phyloP scores from a whole-genome alignment of 2,113 vertebrate genomes.

The Chaetodon trifascialis region DNA sequence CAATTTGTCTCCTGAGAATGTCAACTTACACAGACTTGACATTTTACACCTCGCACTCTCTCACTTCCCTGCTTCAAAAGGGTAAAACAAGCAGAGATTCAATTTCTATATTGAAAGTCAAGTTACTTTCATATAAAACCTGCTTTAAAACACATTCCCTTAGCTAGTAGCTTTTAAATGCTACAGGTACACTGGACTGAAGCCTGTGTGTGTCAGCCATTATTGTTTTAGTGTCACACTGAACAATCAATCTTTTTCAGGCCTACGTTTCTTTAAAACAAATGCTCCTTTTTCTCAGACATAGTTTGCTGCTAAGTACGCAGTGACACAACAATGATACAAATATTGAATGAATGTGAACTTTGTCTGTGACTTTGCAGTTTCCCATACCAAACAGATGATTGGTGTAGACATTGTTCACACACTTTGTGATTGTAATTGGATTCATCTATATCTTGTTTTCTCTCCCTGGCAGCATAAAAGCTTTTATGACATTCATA shows the following conservation, averaged over 20 bases:
- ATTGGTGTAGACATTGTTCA: constrained; percentile 18
- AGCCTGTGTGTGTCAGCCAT: constrained; percentile 1
- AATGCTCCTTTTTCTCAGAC: neutral
- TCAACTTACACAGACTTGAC: constrained; percentile 78
- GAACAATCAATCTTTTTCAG: neutral
- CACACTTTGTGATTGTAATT: constrained; percentile 47
- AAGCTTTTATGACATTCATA: constrained; percentile 60
- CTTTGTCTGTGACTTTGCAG: neutral
- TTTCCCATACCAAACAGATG: constrained; percentile 25
- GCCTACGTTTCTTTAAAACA: neutral
- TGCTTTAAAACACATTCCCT: constrained; percentile 48
- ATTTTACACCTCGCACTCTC: constrained; percentile 65
- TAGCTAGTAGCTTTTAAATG: constrained; percentile 21
- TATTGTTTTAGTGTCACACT: neutral
- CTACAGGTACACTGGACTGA: neutral
- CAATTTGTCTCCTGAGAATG: constrained; percentile 79
- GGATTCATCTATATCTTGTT: constrained; percentile 67
- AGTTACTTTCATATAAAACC: constrained; percentile 58
- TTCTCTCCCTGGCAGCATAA: constrained; percentile 40
- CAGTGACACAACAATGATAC: neutral
- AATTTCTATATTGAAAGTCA: constrained; percentile 63
- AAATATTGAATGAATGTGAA: constrained; percentile 17
- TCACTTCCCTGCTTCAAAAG: constrained; percentile 52
- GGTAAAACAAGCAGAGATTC: constrained; percentile 61
- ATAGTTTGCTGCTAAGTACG: neutral